Percentiles rank a stretch among this genome's conserved stretches.
Evolutionary conservation across 2,113 vertebrate species (phyloP).

Genomic region (Loxodonta africana): DNA sequence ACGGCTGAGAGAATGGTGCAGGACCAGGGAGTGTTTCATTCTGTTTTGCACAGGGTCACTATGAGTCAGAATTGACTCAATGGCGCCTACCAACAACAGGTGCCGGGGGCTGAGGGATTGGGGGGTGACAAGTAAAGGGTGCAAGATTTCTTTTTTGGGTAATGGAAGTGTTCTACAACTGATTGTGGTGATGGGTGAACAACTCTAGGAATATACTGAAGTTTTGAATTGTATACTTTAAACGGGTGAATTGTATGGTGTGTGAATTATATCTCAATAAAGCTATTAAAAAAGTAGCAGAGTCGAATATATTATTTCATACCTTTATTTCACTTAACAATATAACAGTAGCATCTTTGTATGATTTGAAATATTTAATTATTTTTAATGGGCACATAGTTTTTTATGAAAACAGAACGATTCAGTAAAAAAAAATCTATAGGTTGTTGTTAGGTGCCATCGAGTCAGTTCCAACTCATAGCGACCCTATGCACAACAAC

Average conservation of each 20-base stretch:
- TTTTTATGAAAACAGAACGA: too few relatives aligned
- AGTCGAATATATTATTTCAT: conserved; percentile 4
- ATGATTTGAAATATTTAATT: conserved; percentile 49
- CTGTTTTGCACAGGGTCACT: too few relatives aligned
- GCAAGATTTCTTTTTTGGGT: neutral
- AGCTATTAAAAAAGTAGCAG: neutral
- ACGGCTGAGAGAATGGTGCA: too few relatives aligned
- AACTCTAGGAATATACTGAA: neutral
- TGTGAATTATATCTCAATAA: neutral
- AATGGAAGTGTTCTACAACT: neutral
- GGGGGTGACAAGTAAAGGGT: neutral
- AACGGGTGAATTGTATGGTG: neutral
- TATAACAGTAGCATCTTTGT: conserved; percentile 31
- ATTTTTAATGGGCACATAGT: neutral
- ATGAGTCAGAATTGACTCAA: too few relatives aligned
- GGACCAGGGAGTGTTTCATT: too few relatives aligned
- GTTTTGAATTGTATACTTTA: neutral
- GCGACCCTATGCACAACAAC: too few relatives aligned
- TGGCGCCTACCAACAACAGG: too few relatives aligned
- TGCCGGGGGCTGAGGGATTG: neutral
- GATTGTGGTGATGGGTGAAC: neutral
- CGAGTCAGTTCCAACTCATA: too few relatives aligned
- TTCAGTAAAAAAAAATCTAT: neutral
- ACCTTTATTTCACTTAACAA: neutral
- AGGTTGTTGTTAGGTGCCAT: neutral